A percentile compares a stretch with the other conserved stretches of the same genome.
These are phyloP conservation scores for Philhelius pedissequus DNA, from an alignment of 2,888 invertebrate genomes.

Conservation along the genomic window DNA sequence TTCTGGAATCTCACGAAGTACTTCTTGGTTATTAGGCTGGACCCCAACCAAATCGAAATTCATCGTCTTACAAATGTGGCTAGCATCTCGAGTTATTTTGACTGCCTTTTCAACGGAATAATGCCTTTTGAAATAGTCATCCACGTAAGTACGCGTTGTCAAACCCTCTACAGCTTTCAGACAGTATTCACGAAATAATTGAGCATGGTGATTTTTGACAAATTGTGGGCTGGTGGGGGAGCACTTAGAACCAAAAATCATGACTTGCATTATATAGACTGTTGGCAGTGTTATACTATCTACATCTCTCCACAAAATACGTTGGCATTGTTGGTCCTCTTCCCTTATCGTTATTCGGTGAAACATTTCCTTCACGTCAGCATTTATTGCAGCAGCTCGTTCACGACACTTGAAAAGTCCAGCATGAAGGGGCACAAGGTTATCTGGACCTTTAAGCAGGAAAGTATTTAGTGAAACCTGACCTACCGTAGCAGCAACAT, in stretches of 20 bases:
- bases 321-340: background rate
- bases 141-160: too few species aligned
- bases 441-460: background rate
- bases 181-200: too few species aligned
- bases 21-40: background rate
- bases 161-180: too few species aligned
- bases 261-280: too few species aligned
- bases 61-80: too few species aligned
- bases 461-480: conserved; percentile 40
- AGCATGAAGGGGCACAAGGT: conserved; percentile 32
- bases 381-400: conserved; percentile 25
- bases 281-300: too few species aligned
- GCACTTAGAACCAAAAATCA: too few species aligned
- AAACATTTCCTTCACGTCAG: conserved; percentile 57
- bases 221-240: too few species aligned
- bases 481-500: conserved; percentile 43
- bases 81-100: too few species aligned
- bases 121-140: too few species aligned
- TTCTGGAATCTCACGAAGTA: background rate
- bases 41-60: background rate
- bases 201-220: too few species aligned
- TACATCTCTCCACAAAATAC: background rate
- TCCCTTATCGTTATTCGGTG: conserved; percentile 36
- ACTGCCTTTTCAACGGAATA: too few species aligned
- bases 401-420: conserved; percentile 40